phyloP scores from a whole-genome alignment of 2,113 vertebrate genomes.

The Callipepla squamata region DNA sequence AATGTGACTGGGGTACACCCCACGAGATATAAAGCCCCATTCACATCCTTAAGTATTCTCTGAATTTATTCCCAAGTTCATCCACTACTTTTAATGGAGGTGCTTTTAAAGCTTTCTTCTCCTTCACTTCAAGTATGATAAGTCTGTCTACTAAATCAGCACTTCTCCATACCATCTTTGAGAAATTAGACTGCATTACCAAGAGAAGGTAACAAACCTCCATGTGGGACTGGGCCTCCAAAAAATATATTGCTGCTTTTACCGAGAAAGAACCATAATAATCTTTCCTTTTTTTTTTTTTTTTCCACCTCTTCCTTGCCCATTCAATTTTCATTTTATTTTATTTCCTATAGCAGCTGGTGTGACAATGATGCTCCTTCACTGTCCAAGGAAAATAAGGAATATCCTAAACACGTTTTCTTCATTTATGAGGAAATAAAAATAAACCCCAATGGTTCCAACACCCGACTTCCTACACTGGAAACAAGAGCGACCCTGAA shows the following conservation, averaged over 20 bases:
- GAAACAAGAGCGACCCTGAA: neutral
- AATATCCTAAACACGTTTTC: neutral
- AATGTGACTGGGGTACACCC: neutral
- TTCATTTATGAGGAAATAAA: neutral
- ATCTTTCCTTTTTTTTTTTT: neutral
- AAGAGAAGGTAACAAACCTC: neutral
- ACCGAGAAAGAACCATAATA: neutral
- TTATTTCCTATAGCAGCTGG: neutral
- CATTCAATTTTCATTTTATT: neutral
- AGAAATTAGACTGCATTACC: neutral
- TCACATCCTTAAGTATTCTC: neutral
- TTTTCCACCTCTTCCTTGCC: accelerated
- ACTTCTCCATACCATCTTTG: too few species aligned
- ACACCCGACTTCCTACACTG: neutral
- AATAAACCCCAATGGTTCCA: neutral
- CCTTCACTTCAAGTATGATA: neutral
- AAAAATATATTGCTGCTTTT: neutral
- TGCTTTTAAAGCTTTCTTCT: neutral
- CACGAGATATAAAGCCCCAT: neutral
- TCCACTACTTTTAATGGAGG: neutral
- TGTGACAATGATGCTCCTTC: neutral
- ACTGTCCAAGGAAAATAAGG: neutral
- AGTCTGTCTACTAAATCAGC: neutral
- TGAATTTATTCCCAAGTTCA: neutral
- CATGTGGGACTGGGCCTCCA: neutral